These are phyloP conservation scores for Daboia siamensis DNA, from an alignment of 2,113 vertebrate genomes.

Conservation along the genomic window DNA sequence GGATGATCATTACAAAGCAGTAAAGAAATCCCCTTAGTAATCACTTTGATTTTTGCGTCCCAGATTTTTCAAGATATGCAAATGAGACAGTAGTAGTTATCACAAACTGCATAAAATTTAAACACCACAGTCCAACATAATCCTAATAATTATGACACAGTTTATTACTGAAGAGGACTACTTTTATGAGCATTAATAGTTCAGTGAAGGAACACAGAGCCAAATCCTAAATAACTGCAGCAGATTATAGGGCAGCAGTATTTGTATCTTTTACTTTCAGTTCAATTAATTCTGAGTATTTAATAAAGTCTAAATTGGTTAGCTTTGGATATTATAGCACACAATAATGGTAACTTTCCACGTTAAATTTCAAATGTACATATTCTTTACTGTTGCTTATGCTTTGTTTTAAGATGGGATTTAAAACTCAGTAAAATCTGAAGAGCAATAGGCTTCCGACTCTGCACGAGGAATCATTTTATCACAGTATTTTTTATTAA, in stretches of 20 bases:
- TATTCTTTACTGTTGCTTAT: not conserved
- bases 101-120: not conserved
- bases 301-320: not conserved
- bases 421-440: not conserved
- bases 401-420: not conserved
- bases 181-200: not conserved
- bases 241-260: not conserved
- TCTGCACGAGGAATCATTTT: not conserved
- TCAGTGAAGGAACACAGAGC: not conserved
- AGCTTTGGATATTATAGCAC: not conserved
- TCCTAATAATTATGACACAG: not conserved
- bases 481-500: not conserved
- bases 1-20: not conserved
- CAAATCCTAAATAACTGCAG: not conserved
- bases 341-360: not conserved
- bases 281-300: not conserved
- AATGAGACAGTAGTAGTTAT: not conserved
- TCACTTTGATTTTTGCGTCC: not conserved
- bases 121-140: not conserved
- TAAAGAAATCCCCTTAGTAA: not conserved
- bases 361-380: not conserved
- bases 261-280: not conserved
- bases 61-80: not conserved
- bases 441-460: not conserved
- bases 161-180: not conserved